Evolutionary conservation across 2,888 invertebrate genomes (phyloP).

Genomic region (Bedellia somnulentella): DNA sequence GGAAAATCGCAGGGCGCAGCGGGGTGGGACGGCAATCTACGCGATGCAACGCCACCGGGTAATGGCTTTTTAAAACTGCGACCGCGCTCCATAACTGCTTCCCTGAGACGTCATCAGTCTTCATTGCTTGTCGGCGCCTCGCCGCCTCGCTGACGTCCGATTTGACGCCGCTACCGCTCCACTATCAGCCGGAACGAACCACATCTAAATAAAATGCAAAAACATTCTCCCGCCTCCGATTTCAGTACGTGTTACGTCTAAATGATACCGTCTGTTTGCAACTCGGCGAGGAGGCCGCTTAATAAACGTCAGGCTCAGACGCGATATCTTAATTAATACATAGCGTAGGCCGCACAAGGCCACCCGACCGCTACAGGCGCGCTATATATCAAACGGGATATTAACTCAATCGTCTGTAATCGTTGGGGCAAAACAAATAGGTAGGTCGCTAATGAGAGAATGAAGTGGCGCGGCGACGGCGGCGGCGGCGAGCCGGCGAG

Average conservation of each 20-base stretch:
- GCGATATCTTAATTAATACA: slow-evolving; percentile 5
- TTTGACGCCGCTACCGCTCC: slow-evolving; percentile 40
- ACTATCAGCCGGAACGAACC: slow-evolving; percentile 19
- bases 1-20: slow-evolving; percentile 17
- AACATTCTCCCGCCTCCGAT: not conserved
- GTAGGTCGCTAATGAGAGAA: slow-evolving; percentile 52
- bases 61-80: slow-evolving; percentile 62
- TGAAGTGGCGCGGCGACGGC: slow-evolving; percentile 28
- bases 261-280: no score
- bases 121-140: slow-evolving; percentile 60
- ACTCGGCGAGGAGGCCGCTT: no score
- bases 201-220: not conserved
- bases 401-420: slow-evolving; percentile 50
- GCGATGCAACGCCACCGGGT: slow-evolving; percentile 50
- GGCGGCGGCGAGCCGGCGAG: slow-evolving; percentile 5
- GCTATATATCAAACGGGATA: slow-evolving; percentile 44
- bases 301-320: no score
- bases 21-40: slow-evolving; percentile 38
- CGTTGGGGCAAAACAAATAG: slow-evolving; percentile 45
- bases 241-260: no score
- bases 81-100: slow-evolving; percentile 60
- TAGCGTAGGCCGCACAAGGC: slow-evolving; percentile 18
- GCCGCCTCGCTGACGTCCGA: no score
- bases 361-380: slow-evolving; percentile 32
- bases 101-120: slow-evolving; percentile 57